These are phyloP conservation scores for Belgica antarctica DNA, from an alignment of 2,888 invertebrate genomes.

Conservation along the genomic window DNA sequence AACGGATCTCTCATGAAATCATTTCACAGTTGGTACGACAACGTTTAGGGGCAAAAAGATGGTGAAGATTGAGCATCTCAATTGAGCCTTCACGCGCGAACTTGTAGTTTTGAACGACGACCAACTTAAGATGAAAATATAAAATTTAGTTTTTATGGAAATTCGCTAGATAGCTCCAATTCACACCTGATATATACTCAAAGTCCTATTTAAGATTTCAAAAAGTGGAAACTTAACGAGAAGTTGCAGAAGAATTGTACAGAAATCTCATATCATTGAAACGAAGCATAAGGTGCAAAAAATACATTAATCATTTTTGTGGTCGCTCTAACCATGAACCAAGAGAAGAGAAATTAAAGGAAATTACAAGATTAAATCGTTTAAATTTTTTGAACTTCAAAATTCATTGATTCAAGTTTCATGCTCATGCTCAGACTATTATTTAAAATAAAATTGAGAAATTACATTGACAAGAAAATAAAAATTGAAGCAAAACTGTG, in stretches of 20 bases:
- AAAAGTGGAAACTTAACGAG: neutral
- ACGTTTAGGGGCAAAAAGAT: neutral
- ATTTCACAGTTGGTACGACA: slow-evolving; percentile 5
- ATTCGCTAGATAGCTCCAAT: slow-evolving; percentile 33
- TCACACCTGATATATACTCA: slow-evolving; percentile 44
- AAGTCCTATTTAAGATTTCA: slow-evolving; percentile 35
- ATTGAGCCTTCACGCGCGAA: neutral
- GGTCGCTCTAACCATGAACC: slow-evolving; percentile 14
- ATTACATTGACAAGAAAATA: slow-evolving; percentile 8
- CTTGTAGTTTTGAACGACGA: slow-evolving; percentile 22
- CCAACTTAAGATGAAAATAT: slow-evolving; percentile 26
- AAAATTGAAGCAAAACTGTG: slow-evolving; percentile 43
- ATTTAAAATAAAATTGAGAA: neutral
- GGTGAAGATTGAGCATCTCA: slow-evolving; percentile 6
- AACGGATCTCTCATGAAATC: neutral
- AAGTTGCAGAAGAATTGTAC: slow-evolving; percentile 34
- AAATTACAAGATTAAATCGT: neutral
- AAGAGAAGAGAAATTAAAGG: neutral
- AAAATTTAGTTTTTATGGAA: slow-evolving; percentile 18
- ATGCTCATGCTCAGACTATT: slow-evolving; percentile 9
- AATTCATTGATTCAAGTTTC: neutral
- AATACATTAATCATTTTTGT: slow-evolving; percentile 3
- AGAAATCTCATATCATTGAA: slow-evolving; percentile 43
- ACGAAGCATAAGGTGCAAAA: slow-evolving; percentile 43
- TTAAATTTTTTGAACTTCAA: slow-evolving; percentile 13